phyloP scores from a whole-genome alignment of 2,113 vertebrate genomes.

The Delphinus delphis region DNA sequence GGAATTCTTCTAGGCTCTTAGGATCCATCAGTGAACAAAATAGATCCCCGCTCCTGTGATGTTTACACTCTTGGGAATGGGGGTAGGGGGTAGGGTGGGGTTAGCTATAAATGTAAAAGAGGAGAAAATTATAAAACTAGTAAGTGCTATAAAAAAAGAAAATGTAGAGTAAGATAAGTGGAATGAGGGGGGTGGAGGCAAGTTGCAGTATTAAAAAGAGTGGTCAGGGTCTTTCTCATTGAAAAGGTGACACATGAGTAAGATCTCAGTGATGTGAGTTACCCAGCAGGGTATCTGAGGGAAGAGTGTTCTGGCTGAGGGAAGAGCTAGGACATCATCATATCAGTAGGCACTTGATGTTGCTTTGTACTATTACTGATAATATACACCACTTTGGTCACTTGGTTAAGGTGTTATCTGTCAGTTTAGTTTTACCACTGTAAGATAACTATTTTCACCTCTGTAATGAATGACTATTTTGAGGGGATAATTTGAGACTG shows the following conservation, averaged over 20 bases:
- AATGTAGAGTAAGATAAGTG: neutral
- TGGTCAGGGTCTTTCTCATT: neutral
- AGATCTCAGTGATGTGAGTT: neutral
- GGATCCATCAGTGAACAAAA: neutral
- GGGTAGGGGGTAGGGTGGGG: neutral
- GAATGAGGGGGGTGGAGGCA: neutral
- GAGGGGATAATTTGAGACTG: neutral
- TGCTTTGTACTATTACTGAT: neutral
- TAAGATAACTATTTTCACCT: neutral
- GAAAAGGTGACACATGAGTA: neutral
- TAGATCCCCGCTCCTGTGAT: neutral
- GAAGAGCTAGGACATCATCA: neutral
- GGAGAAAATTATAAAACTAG: neutral
- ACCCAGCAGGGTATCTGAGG: neutral
- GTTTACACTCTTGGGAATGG: neutral
- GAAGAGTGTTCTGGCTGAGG: neutral
- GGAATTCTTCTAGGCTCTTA: neutral
- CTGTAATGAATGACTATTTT: constrained; percentile 20
- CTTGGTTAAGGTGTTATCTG: neutral
- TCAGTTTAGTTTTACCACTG: neutral
- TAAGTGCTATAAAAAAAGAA: neutral
- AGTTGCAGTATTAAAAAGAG: neutral
- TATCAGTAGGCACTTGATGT: neutral
- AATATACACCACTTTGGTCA: neutral
- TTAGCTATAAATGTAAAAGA: neutral